Evolutionary conservation across 2,888 invertebrate species (phyloP).

Genomic region (Parnassius apollo): DNA sequence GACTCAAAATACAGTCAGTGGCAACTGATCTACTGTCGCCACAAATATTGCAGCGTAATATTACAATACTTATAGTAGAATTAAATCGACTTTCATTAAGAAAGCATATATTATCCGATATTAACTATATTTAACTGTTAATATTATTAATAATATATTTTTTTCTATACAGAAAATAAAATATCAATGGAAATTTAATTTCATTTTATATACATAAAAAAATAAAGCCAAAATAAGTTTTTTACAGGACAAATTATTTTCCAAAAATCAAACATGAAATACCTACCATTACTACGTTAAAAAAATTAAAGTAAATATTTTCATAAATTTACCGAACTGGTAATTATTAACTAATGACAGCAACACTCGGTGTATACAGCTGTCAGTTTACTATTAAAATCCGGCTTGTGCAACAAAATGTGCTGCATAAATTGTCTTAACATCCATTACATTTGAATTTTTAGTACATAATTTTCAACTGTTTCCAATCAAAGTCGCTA

Average conservation of each 20-base stretch:
- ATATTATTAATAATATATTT: conserved; percentile 19
- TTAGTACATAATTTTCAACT: background rate
- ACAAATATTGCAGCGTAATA: conserved; percentile 14
- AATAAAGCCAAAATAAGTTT: conserved; percentile 3
- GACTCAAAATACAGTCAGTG: conserved; percentile 1
- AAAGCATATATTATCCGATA: conserved; percentile 13
- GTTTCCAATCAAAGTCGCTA: background rate
- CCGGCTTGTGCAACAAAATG: background rate
- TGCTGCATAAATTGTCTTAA: background rate
- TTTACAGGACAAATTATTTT: background rate
- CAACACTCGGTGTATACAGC: conserved; percentile 15
- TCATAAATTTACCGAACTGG: conserved; percentile 10
- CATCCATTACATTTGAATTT: too few species aligned
- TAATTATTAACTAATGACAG: conserved; percentile 4
- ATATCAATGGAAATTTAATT: conserved; percentile 19
- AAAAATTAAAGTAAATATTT: conserved; percentile 5
- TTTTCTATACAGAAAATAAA: conserved; percentile 24
- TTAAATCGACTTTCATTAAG: conserved; percentile 5
- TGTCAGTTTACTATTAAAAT: background rate
- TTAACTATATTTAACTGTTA: conserved; percentile 21
- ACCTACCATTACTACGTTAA: conserved; percentile 1
- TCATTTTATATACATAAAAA: conserved; percentile 10
- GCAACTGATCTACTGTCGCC: conserved; percentile 9
- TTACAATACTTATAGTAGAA: conserved; percentile 18
- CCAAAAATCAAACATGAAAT: background rate